Conservation (phyloP, 2,113 vertebrate genomes). For the Muntiacus reevesi region DNA sequence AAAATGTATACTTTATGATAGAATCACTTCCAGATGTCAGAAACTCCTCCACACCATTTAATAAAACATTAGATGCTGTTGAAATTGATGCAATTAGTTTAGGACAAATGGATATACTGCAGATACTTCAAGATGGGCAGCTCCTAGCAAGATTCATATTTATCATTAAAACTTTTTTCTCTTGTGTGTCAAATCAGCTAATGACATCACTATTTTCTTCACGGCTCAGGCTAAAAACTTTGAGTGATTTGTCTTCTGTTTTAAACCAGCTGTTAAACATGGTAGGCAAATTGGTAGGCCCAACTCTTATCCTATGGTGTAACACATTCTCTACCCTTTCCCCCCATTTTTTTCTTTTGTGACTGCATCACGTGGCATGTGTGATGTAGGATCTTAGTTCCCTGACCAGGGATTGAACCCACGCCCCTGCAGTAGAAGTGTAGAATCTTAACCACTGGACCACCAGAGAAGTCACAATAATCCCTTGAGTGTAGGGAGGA, state of each 20-base stretch:
- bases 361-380: neutral
- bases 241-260: neutral
- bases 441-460: neutral
- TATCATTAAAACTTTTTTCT: neutral
- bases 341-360: neutral
- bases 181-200: neutral
- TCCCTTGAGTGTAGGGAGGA: neutral
- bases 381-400: neutral
- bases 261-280: neutral
- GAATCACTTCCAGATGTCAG: constrained; percentile 4
- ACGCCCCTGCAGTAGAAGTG: neutral
- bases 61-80: constrained; percentile 3
- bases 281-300: neutral
- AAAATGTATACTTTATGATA: constrained; percentile 19
- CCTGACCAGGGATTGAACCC: neutral
- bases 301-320: neutral
- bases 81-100: neutral
- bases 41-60: neutral
- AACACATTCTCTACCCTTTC: neutral
- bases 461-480: neutral
- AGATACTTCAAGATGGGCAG: neutral
- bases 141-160: constrained; percentile 1
- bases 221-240: neutral
- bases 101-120: neutral
- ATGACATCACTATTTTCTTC: neutral